A percentile compares a stretch with the other conserved stretches of the same genome.
These are phyloP conservation scores for Leptopterna dolabrata DNA, from an alignment of 2,888 invertebrate species.

Conservation along the genomic window DNA sequence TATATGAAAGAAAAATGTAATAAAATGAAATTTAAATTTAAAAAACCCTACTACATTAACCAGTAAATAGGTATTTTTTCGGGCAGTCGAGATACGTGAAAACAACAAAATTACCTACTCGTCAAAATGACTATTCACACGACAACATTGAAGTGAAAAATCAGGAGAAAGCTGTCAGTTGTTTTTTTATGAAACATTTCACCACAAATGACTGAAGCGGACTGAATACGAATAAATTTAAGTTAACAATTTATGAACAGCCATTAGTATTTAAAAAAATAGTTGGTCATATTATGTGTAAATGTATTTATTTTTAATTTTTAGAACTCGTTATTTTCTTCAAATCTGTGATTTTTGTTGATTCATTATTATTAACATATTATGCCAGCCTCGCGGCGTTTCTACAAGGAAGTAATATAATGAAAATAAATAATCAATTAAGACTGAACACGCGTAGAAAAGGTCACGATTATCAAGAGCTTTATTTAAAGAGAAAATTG, in stretches of 20 bases:
- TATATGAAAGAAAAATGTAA: neutral
- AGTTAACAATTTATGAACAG: conserved; percentile 39
- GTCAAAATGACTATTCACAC: no score
- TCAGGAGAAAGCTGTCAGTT: conserved; percentile 6
- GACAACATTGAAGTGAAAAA: neutral
- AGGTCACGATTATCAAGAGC: conserved; percentile 3
- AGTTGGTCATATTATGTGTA: neutral
- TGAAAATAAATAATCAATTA: conserved; percentile 38
- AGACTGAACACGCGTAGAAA: conserved; percentile 53
- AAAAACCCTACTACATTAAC: neutral
- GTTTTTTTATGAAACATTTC: neutral
- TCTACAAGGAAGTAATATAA: neutral
- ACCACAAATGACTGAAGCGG: conserved; percentile 24
- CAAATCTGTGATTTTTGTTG: neutral
- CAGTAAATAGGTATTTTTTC: conserved; percentile 6
- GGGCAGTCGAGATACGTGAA: neutral
- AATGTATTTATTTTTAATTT: neutral
- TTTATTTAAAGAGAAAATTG: neutral
- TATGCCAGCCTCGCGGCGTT: conserved; percentile 51
- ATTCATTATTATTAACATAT: conserved; percentile 59
- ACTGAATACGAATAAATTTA: conserved; percentile 21
- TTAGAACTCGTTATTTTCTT: conserved; percentile 16
- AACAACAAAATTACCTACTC: neutral
- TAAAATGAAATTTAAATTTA: neutral
- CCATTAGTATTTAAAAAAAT: conserved; percentile 54